Evolutionary conservation across 2,888 invertebrate genomes (phyloP).

Genomic region (Nephrotoma appendiculata): DNA sequence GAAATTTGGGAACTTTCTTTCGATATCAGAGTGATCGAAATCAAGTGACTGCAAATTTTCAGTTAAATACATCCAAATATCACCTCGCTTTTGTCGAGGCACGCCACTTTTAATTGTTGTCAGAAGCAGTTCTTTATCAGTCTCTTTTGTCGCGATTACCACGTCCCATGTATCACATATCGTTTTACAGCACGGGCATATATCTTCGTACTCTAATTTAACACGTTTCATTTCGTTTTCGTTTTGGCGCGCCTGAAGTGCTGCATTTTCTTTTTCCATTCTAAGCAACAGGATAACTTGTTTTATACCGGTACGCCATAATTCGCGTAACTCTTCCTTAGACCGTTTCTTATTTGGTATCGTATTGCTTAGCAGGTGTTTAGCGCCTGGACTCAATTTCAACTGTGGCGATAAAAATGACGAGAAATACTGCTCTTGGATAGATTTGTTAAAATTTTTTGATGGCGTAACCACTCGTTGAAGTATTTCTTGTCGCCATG

Average conservation of each 20-base stretch:
- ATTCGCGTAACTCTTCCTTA: constrained; percentile 53
- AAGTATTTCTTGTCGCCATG: constrained; percentile 75
- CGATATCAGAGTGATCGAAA: constrained; percentile 49
- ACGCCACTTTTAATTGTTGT: constrained; percentile 73
- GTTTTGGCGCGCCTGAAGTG: constrained; percentile 67
- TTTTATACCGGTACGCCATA: constrained; percentile 88
- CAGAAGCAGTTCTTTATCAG: constrained; percentile 49
- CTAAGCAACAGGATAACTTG: constrained; percentile 86
- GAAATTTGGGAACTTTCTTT: constrained; percentile 56
- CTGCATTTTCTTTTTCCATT: constrained; percentile 92
- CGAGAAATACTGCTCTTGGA: neutral
- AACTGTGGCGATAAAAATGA: neutral
- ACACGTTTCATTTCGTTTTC: constrained; percentile 80
- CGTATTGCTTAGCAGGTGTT: neutral
- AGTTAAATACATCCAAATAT: constrained; percentile 85
- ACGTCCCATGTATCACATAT: constrained; percentile 56
- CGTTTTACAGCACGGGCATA: constrained; percentile 49
- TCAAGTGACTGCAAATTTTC: constrained; percentile 57
- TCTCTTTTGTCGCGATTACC: constrained; percentile 35
- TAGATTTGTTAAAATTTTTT: constrained; percentile 26
- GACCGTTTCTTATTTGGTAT: constrained; percentile 34
- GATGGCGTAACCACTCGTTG: constrained; percentile 58
- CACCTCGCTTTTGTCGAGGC: constrained; percentile 48
- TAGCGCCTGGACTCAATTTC: neutral
- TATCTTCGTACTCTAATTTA: constrained; percentile 82